A percentile compares a stretch with the other conserved stretches of the same genome.
phyloP scores from a whole-genome alignment of 2,888 invertebrate species.

The Corbicula japonica region DNA sequence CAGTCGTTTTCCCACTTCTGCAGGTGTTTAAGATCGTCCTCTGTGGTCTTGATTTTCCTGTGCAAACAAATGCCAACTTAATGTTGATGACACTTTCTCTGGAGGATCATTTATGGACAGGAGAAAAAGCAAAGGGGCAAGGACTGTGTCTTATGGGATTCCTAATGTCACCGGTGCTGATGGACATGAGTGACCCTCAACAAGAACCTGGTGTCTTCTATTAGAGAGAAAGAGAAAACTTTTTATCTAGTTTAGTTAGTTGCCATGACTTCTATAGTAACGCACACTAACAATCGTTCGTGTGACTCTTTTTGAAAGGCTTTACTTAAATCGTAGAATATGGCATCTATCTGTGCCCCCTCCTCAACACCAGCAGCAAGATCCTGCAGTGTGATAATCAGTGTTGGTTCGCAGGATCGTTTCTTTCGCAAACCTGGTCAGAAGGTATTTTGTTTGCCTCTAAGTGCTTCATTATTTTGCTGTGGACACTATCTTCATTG shows the following conservation, averaged over 20 bases:
- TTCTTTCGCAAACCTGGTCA: constrained; percentile 59
- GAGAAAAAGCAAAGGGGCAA: constrained; percentile 65
- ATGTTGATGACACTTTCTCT: constrained; percentile 23
- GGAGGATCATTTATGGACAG: constrained; percentile 67
- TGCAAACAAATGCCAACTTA: constrained; percentile 59
- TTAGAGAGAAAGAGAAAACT: constrained; percentile 50
- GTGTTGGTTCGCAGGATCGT: constrained; percentile 62
- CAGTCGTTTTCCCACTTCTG: too few relatives aligned
- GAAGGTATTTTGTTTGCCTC: constrained; percentile 54
- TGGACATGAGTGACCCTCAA: constrained; percentile 36
- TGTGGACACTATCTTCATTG: too few relatives aligned
- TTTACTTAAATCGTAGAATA: constrained; percentile 62
- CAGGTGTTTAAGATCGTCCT: constrained; percentile 49
- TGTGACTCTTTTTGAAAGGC: constrained; percentile 56
- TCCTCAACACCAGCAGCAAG: constrained; percentile 42
- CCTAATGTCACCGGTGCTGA: constrained; percentile 54
- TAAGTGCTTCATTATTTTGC: constrained; percentile 42
- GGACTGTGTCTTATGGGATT: constrained; percentile 61
- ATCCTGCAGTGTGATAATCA: constrained; percentile 55
- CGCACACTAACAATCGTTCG: constrained; percentile 35
- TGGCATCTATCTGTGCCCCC: constrained; percentile 52
- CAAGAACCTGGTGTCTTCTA: constrained; percentile 44
- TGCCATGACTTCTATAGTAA: constrained; percentile 37
- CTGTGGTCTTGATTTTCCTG: constrained; percentile 56
- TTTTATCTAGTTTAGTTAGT: constrained; percentile 44